Evolutionary conservation across 2,113 vertebrate genomes (phyloP).

Genomic region (Menidia beryllina): DNA sequence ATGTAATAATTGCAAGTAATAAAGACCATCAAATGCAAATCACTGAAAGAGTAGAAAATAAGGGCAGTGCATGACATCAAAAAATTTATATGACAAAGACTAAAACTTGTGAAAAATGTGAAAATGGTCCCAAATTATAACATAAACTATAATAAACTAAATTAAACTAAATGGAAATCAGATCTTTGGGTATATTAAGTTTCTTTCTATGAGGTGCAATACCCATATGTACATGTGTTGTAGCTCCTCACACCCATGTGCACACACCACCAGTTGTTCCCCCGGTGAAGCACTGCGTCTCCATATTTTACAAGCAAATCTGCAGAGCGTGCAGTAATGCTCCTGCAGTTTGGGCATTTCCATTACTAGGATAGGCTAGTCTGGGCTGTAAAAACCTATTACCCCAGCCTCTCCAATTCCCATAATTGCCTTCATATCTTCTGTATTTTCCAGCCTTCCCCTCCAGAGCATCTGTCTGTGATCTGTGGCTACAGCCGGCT

Average conservation of each 20-base stretch:
- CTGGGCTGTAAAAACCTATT: slow-evolving; percentile 73
- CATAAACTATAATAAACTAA: too few relatives aligned
- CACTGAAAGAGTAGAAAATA: not conserved
- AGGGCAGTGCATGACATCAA: not conserved
- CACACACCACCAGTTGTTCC: slow-evolving; percentile 22
- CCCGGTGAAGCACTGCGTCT: slow-evolving; percentile 45
- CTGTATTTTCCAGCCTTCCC: slow-evolving; percentile 52
- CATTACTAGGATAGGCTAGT: slow-evolving; percentile 69
- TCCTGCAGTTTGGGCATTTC: slow-evolving; percentile 63
- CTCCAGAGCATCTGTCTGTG: slow-evolving; percentile 55
- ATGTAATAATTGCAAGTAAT: too few relatives aligned
- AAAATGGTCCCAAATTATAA: too few relatives aligned
- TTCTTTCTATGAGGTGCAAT: too few relatives aligned
- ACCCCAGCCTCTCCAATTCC: slow-evolving; percentile 67
- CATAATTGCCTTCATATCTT: slow-evolving; percentile 74
- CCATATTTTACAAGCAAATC: slow-evolving; percentile 78
- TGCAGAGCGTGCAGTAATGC: slow-evolving; percentile 74
- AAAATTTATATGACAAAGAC: not conserved
- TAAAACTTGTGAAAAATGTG: too few relatives aligned
- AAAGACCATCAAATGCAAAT: not conserved
- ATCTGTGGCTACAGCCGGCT: slow-evolving; percentile 52
- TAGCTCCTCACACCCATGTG: slow-evolving; percentile 20
- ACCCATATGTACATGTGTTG: too few relatives aligned
- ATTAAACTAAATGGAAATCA: too few relatives aligned
- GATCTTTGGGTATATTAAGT: too few relatives aligned